These are phyloP conservation scores for Apodemia duryi DNA, from an alignment of 2,888 invertebrate species.

Conservation along the genomic window DNA sequence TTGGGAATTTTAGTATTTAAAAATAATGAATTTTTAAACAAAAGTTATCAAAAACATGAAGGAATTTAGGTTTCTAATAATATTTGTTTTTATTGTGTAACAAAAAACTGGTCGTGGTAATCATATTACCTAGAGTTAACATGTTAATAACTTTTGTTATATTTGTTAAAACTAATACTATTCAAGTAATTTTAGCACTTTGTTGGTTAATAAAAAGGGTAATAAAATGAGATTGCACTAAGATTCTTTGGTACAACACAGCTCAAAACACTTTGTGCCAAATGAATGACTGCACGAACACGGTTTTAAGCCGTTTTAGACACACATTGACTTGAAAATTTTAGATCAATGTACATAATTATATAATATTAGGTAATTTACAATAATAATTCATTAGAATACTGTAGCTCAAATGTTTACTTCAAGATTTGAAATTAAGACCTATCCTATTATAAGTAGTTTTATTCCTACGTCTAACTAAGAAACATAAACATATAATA, in stretches of 20 bases:
- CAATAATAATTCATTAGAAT: constrained; percentile 56
- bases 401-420: constrained; percentile 69
- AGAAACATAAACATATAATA: constrained; percentile 22
- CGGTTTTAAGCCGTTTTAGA: constrained; percentile 10
- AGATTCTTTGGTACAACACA: constrained; percentile 29
- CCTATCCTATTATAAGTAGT: constrained; percentile 51
- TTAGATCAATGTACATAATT: constrained; percentile 73
- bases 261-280: constrained; percentile 62
- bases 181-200: constrained; percentile 7
- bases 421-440: constrained; percentile 58
- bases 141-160: background rate
- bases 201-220: constrained; percentile 13
- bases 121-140: background rate
- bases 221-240: constrained; percentile 14
- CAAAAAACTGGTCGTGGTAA: background rate
- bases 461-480: constrained; percentile 35
- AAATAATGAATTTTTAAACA: background rate
- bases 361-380: constrained; percentile 55
- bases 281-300: constrained; percentile 39
- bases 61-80: background rate
- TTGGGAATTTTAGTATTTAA: background rate
- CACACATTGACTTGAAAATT: constrained; percentile 41
- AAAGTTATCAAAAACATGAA: background rate
- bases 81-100: background rate
- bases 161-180: background rate